Base-by-base conservation (phyloP, 2,888 invertebrate species). In the Eristalis tenax region DNA sequence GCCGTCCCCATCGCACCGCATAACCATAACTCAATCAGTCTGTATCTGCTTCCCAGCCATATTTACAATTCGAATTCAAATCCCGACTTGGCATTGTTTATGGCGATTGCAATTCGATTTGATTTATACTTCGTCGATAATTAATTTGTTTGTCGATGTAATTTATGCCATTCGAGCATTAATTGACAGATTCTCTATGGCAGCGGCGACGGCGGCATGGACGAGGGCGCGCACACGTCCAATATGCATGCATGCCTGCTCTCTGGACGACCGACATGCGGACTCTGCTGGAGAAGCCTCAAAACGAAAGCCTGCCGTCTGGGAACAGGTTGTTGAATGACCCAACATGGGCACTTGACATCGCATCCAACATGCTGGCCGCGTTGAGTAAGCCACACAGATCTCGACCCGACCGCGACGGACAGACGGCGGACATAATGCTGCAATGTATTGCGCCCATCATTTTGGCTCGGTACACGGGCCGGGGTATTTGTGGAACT, bases 91-190 rank as follows among this genome's bases (percentile, higher is more conserved):
- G 78, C 86, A 89, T 89, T 86, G 83, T 89, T 89, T 89, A 89
- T 88, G 86, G 86, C 74, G 74, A 88, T 88, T 84, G 69, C 88
- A 88, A 89, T 82, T 88, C 87, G 77, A 89, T 88, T 88, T 89
- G 89, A 89, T 89, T 89, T 89, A 89, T 89, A 75, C 78, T 83
- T 76, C 56, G 69, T 23, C 59, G 79, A 79, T 88, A 88, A 89
- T 89, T 89, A 89, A 89, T 89, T 89, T 89, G 89, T 89, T 89
- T 88, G 73, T 77, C 79, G 74, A 79, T 64, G 74, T 88, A 84
- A 88, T 88, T 89, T 88, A 88, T 88, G 82, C 78, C 82, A 68
- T 64, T 84, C 84, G 76, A 79, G 43, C 77, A 64, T 78, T 84
- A 88, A 87, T 84, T 89, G 88, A 87, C 89, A 89, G 86, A 88